Base-by-base conservation (phyloP, 2,113 vertebrate species). In the Panthera tigris region DNA sequence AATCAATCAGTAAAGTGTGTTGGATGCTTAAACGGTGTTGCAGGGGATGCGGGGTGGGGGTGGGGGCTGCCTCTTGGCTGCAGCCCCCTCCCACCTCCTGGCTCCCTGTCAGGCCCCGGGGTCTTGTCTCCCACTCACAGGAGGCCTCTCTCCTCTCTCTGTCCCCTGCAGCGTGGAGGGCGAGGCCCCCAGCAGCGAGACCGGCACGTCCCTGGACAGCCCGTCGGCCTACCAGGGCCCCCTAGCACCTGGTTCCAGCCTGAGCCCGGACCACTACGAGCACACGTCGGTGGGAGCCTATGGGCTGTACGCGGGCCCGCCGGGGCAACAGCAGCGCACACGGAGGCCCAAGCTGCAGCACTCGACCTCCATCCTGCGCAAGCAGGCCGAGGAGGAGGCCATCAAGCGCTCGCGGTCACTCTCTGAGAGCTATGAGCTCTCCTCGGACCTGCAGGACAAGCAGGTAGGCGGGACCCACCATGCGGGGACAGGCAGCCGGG, bases 391-490 rank as follows among this genome's bases (percentile, higher is more conserved):
- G 98, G 99, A 99, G 89, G 99, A 99, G 95, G 99, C 99, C 97
- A 99, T 99, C 98, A 99, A 99, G 98, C 99, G 99, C 94, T 99
- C 99, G 0, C 98, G 99, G 89, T 99, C 99, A 0, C 99, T 99
- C 93, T 99, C 99, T 0, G 99, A 99, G 99, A 99, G 99, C 99
- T 99, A 99, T 99, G 99, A 99, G 99, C 99, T 99, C 98, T 99
- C 99, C 87, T 99, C 99, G 7, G 99, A 99, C 98, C 99, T 99
- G 85, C 99, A 99, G 98, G 99, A 99, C 98, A 99, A 99, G 98
- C 99, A 99, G 99, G 99, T 99, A 99, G 74, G 97, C 16, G 2
- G 73, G 73, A 25, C 73, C 12, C 11, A 1, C 63, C n/a, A 16
- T 39, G 2, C 3, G 7, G 86, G 71, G 25, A 29, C 9, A 15